Conservation (phyloP, 64 coral and sea anemone species). For the Hydrozoanthus tunicans region DNA sequence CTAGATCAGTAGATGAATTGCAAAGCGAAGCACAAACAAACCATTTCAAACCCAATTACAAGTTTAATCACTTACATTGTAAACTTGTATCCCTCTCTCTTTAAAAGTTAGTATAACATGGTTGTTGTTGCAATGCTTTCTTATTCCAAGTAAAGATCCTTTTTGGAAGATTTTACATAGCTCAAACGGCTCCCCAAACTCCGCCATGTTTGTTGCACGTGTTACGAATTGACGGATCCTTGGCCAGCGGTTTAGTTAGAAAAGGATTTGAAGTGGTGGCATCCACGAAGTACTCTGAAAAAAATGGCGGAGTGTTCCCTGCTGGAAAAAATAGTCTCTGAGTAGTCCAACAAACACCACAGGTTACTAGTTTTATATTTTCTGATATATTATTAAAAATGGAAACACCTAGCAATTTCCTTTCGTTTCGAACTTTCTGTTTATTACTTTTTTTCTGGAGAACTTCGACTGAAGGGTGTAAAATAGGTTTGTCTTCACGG, state of each 20-base stretch:
- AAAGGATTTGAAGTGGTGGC: neutral
- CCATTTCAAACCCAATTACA: neutral
- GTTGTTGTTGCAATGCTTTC: slow-evolving; percentile 70
- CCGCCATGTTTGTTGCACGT: slow-evolving; percentile 98
- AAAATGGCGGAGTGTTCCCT: neutral
- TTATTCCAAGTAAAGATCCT: slow-evolving; percentile 74
- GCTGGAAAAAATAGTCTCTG: neutral
- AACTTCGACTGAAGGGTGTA: neutral
- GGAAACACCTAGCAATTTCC: neutral
- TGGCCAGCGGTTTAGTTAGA: slow-evolving; percentile 37
- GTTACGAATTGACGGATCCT: slow-evolving; percentile 43
- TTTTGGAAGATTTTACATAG: slow-evolving; percentile 77
- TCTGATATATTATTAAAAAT: neutral
- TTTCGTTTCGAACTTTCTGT: neutral
- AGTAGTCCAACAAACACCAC: too few relatives aligned
- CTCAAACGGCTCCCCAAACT: slow-evolving; percentile 72
- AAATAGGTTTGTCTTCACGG: slow-evolving; percentile 5
- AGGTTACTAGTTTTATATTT: too few relatives aligned
- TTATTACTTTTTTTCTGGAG: neutral
- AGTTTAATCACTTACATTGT: slow-evolving; percentile 72
- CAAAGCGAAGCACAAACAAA: too few relatives aligned
- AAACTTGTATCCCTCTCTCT: slow-evolving; percentile 89
- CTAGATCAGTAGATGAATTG: too few relatives aligned
- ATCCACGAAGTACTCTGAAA: neutral
- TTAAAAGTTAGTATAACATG: slow-evolving; percentile 88